A percentile compares a stretch with the other conserved stretches of the same genome.
Conservation (phyloP, 2,797 vertebrate species). For the Spea hammondii region DNA sequence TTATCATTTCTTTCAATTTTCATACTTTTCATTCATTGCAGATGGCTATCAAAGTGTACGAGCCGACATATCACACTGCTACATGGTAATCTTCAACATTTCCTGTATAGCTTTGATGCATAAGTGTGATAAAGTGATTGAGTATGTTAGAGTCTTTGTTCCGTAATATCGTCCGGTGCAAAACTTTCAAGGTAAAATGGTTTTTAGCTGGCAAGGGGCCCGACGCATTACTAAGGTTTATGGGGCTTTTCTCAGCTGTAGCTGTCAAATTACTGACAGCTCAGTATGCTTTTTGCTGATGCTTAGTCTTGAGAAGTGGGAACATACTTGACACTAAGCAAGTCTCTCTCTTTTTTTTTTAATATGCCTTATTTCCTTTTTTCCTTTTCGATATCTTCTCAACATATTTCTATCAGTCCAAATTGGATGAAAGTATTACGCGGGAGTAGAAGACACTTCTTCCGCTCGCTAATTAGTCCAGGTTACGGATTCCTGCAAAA, state of each 20-base stretch:
- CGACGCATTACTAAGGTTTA: conserved; percentile 48
- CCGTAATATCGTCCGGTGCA: conserved; percentile 45
- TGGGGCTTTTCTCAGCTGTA: conserved; percentile 56
- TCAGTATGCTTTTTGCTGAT: conserved; percentile 40
- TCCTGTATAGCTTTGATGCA: conserved; percentile 41
- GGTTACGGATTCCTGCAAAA: conserved; percentile 55
- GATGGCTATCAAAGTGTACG: neutral
- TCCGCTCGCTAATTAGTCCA: conserved; percentile 56
- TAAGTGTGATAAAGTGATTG: conserved; percentile 47
- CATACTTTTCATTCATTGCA: conserved; percentile 28
- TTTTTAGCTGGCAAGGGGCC: conserved; percentile 54
- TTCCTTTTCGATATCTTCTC: conserved; percentile 11
- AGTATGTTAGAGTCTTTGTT: conserved; percentile 51
- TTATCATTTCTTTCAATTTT: conserved; percentile 11
- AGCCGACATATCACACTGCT: neutral
- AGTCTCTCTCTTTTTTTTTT: conserved; percentile 24
- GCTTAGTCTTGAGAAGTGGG: conserved; percentile 2
- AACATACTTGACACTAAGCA: conserved; percentile 37
- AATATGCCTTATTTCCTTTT: neutral
- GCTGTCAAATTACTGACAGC: conserved; percentile 56
- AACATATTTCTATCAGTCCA: conserved; percentile 40
- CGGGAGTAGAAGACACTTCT: conserved; percentile 44
- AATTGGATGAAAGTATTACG: conserved; percentile 42
- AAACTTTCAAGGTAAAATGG: conserved; percentile 56
- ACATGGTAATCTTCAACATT: conserved; percentile 23